Evolutionary conservation across 2,797 vertebrate genomes (phyloP).

Genomic region (Cirrhinus mrigala): DNA sequence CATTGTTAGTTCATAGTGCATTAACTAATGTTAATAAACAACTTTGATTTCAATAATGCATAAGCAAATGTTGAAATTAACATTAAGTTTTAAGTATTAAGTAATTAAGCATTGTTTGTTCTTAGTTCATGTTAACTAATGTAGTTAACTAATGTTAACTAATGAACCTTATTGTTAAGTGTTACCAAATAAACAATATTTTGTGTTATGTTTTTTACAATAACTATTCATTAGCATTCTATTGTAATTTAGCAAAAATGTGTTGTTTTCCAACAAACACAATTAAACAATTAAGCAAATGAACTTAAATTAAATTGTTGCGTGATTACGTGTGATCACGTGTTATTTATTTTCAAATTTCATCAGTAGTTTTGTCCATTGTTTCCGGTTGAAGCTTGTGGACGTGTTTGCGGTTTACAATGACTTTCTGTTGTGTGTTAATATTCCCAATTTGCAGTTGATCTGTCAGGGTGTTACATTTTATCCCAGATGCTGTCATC

Average conservation of each 20-base stretch:
- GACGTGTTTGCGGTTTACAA: not conserved
- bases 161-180: not conserved
- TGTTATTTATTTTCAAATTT: not conserved
- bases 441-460: not conserved
- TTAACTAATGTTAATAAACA: too few species aligned
- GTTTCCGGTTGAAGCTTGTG: not conserved
- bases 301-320: too few species aligned
- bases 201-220: too few species aligned
- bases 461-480: not conserved
- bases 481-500: slow-evolving; percentile 34
- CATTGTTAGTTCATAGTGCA: too few species aligned
- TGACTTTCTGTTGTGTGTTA: not conserved
- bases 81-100: too few species aligned
- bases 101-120: too few species aligned
- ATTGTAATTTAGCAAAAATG: not conserved
- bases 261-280: not conserved
- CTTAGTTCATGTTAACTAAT: too few species aligned
- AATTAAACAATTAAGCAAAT: not conserved
- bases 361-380: not conserved
- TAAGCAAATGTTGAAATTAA: too few species aligned
- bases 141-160: too few species aligned
- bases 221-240: too few species aligned
- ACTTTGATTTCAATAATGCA: too few species aligned
- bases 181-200: too few species aligned
- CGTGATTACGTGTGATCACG: not conserved